Base-by-base conservation (phyloP, 2,888 invertebrate species). In the Orthosia incerta region DNA sequence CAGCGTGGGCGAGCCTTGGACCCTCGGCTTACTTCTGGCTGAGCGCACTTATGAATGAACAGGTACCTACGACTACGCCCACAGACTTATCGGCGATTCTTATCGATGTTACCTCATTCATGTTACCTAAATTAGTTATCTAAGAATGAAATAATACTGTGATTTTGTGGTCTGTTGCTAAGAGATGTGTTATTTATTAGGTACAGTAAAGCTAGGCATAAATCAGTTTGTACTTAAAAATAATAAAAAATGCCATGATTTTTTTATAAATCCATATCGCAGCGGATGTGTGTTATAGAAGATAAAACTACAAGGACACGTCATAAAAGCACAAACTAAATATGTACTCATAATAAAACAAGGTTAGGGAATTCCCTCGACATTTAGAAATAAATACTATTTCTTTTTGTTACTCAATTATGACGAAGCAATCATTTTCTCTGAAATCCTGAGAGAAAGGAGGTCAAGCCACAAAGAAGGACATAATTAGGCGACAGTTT, bases 11-110 rank as follows among this genome's bases (percentile, higher is more conserved):
- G 80, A 80, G 71, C 26, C 46, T 63, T 62, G 61, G 74, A 63
- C 65, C 74, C 73, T 74, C 71, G 56, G 80, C 81, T 80, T 82
- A 79, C 84, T 81, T 82, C 84, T 80, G 80, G 82, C 82, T 75
- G 39, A 39, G 81, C 72, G 60, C 79, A 76, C 78, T 87, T 86
- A 87, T 93, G 92, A 94, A 93, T 91, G 93, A 92, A 90, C 93
- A 93, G 93, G 92, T 39, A 1, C 31, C 31, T 93, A 92, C 83
- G 86, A 77, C 88, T 82, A 87, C 90, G 87, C 92, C 87, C 83
- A 87, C 86, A 39, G 45, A 80, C 76, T 86, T 88, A 89, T 85
- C 83, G 81, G 73, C 51, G 67, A 76, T 85, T 82, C 81, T 89
- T 89, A 91, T 89, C 86, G 80, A 72, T 74, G 80, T 83, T 82